Evolutionary conservation across 1,140 invertebrate genomes (phyloP), one percentile per base, ranked within the genome.

Genomic region (Bombus haemorrhoidalis): DNA sequence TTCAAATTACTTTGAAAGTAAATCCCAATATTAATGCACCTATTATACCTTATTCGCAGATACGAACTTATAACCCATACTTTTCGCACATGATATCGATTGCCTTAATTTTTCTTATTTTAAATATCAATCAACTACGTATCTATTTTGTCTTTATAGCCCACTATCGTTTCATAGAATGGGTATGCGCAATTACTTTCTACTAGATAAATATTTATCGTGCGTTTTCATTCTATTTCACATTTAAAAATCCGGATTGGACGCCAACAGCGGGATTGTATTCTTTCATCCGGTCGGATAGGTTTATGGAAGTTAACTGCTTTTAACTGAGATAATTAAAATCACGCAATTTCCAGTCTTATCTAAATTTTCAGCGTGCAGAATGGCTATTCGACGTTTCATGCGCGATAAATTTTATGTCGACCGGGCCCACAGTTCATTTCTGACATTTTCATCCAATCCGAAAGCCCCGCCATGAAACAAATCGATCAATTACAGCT

Each of bases 401-500:
- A 2, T 28, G 37, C 22, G 53, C 53, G 80, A 74, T 47, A 62
- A 81, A 82, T 82, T 82, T 25, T 37, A 47, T 37, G 57, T n/a
- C 62, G 57, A 39, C 1, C 15, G 13, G 57, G 34, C 22, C n/a
- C 9, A 34, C 18, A 47, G 37, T 68, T 78, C 53, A 83, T 78
- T 78, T 57, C 64, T 43, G 62, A 39, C 39, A 53, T n/a, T 83
- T 83, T 57, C 62, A 57, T 41, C 37, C 47, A 28, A 83, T 83
- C 18, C 64, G 18, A 34, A 41, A 32, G 34, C 8, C 5, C 28
- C 25, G 37, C 47, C 28, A 37, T 15, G 64, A 62, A 43, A 64
- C 41, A 66, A 43, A 68, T 83, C 82, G 82, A 78, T 57, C 64
- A 78, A 78, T 83, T 71, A 71, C 39, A 25, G 57, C 59, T 71